Evolutionary conservation across 2,797 vertebrate genomes (phyloP), one percentile per base, ranked within the genome.

Genomic region (Trachurus trachurus): DNA sequence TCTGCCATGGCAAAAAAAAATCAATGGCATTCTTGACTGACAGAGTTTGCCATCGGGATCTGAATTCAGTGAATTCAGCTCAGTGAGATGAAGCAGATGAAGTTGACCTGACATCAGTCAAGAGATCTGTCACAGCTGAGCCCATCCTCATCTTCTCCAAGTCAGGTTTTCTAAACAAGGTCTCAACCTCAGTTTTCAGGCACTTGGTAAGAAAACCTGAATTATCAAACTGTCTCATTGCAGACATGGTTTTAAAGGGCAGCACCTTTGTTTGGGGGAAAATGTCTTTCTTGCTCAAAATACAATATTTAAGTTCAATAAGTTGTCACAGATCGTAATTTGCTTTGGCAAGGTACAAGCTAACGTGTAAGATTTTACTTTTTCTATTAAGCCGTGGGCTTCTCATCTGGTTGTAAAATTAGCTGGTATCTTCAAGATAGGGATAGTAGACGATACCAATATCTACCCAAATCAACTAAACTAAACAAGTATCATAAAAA

Each of bases 231-330:
- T 16, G 4, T 37, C 17, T 49, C 16, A 52, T 9, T 9, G 19
- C 22, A 63, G 13, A 40, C 9, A 26, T 9, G 13, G 50, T 37
- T 60, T 57, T 10, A 45, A 73, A 57, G 19, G 5, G 40, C 6
- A 17, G 19, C 6, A 22, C 21, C 2, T 13, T 4, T 45, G 42
- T 34, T 6, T 13, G 37, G 13, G 12, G 52, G 13, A 5, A 26
- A 44, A 45, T 26, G 58, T 59, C n/a, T 60, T 40, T 50, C 49
- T 21, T 0, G 39, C 11, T 76, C 12, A 21, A 60, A 39, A 52
- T 52, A 56, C 37, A 45, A 19, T 53, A 69, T 72, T 72, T 29
- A n/a, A n/a, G n/a, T n/a, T n/a, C n/a, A 39, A 26, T 26, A 21
- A 61, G 19, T 21, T 13, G 13, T 67, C 62, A 71, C 42, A 34